A percentile compares a stretch with the other conserved stretches of the same genome.
Conservation (phyloP, 2,888 invertebrate genomes). For the Phasia obesa region DNA sequence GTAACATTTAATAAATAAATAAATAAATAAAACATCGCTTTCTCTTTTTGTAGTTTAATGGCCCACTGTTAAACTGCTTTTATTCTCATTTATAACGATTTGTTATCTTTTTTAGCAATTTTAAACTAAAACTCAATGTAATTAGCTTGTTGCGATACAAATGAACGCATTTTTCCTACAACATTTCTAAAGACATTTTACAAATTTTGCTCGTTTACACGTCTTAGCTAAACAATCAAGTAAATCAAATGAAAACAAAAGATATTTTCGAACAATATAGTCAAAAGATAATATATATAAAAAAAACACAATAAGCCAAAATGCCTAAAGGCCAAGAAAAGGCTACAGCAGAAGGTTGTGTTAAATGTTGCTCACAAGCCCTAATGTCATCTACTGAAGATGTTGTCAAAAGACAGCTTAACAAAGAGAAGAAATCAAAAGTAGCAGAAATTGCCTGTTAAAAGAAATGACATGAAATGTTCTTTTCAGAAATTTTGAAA, state of each 20-base stretch:
- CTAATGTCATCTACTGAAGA: slow-evolving; percentile 56
- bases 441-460: slow-evolving; percentile 2
- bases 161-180: neutral
- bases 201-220: slow-evolving; percentile 67
- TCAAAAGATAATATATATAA: slow-evolving; percentile 19
- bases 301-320: too few species aligned
- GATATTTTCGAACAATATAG: neutral
- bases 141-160: slow-evolving; percentile 47
- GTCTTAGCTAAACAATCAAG: slow-evolving; percentile 33
- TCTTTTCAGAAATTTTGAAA: neutral
- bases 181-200: slow-evolving; percentile 11
- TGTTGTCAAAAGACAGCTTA: slow-evolving; percentile 52
- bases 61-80: slow-evolving; percentile 43
- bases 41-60: neutral
- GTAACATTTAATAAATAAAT: too few species aligned
- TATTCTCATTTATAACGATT: neutral
- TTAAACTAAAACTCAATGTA: slow-evolving; percentile 55
- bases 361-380: slow-evolving; percentile 27
- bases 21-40: too few species aligned
- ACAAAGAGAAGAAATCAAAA: slow-evolving; percentile 21
- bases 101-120: slow-evolving; percentile 34
- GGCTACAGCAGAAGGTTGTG: slow-evolving; percentile 47
- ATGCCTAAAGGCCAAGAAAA: slow-evolving; percentile 73
- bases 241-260: slow-evolving; percentile 24
- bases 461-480: neutral